Base-by-base conservation (phyloP, 2,797 vertebrate genomes). In the Aeoliscus strigatus region DNA sequence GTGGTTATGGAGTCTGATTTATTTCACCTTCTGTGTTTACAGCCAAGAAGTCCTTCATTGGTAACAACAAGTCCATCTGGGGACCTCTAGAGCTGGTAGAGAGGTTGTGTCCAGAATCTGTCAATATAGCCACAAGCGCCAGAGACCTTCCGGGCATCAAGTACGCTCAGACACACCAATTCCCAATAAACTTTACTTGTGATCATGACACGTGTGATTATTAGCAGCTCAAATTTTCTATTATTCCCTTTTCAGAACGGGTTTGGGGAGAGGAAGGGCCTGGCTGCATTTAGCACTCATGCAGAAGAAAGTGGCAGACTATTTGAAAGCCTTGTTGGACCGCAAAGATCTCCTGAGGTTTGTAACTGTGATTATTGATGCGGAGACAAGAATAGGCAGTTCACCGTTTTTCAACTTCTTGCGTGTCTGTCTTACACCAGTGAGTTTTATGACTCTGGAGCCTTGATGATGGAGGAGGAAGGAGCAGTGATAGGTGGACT, bases 281-380 rank as follows among this genome's bases (percentile, higher is more conserved):
- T 99, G 96, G 96, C 85, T 99, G 28, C 91, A 94, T 18, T 73
- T 99, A 75, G 96, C 96, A n/a, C 68, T 99, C 40, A 99, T 99
- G 96, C 96, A 99, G 82, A 99, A 99, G 88, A 99, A 99, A 49
- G 93, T 99, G 16, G 98, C 96, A 0, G 96, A 99, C 66, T 99
- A 99, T 70, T 98, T 99, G 94, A 99, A 99, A 81, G 95, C 94
- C 59, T 89, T 99, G 81, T 97, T 98, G 75, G 98, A 99, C 79
- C 92, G 94, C 58, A 98, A 98, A 75, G 96, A 99, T 73, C 90
- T 99, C 66, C 91, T 99, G 67, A 94, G 93, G 96, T 97, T 60
- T 37, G 81, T 17, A n/a, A n/a, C n/a, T n/a, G n/a, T n/a, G n/a
- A n/a, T n/a, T n/a, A n/a, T n/a, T n/a, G n/a, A n/a, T n/a, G n/a